These are phyloP conservation scores for Cantharis lateralis DNA, from an alignment of 2,888 invertebrate genomes.

Conservation along the genomic window DNA sequence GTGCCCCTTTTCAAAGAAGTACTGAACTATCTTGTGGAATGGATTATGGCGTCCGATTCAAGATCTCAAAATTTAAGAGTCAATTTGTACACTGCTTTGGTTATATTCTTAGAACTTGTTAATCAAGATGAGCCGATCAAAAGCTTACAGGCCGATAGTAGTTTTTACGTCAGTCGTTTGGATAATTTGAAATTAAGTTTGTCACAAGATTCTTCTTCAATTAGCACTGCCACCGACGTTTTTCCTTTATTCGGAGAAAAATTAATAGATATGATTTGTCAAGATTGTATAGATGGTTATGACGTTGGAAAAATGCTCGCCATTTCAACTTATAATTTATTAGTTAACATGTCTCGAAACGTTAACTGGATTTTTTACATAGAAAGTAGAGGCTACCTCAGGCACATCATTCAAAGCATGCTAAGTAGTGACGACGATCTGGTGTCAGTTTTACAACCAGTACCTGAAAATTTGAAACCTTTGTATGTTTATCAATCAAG, in stretches of 20 bases:
- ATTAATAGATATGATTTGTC: constrained; percentile 78
- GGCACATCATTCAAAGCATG: constrained; percentile 81
- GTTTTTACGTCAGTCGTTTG: constrained; percentile 67
- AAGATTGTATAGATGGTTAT: constrained; percentile 86
- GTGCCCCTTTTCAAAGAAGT: constrained; percentile 69
- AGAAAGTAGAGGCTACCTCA: constrained; percentile 72
- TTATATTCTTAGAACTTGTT: constrained; percentile 80
- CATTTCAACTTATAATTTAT: constrained; percentile 77
- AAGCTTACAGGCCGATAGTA: constrained; percentile 47
- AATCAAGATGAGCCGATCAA: constrained; percentile 54
- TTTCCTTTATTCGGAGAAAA: constrained; percentile 79
- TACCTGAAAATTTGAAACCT: constrained; percentile 71
- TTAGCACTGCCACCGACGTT: constrained; percentile 61
- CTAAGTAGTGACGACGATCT: constrained; percentile 75
- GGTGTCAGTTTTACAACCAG: constrained; percentile 66
- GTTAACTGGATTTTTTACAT: constrained; percentile 69
- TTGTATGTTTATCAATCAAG: constrained; percentile 88
- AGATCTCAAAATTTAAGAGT: constrained; percentile 83
- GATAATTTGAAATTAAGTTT: constrained; percentile 60
- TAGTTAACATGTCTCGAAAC: constrained; percentile 75
- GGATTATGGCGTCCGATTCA: constrained; percentile 81
- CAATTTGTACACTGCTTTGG: constrained; percentile 82
- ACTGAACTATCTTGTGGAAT: constrained; percentile 76
- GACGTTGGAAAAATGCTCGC: constrained; percentile 90
- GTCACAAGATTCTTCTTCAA: constrained; percentile 51